A percentile compares a stretch with the other conserved stretches of the same genome.
Conservation (phyloP, 2,888 invertebrate genomes). For the Embidobia sp. region DNA sequence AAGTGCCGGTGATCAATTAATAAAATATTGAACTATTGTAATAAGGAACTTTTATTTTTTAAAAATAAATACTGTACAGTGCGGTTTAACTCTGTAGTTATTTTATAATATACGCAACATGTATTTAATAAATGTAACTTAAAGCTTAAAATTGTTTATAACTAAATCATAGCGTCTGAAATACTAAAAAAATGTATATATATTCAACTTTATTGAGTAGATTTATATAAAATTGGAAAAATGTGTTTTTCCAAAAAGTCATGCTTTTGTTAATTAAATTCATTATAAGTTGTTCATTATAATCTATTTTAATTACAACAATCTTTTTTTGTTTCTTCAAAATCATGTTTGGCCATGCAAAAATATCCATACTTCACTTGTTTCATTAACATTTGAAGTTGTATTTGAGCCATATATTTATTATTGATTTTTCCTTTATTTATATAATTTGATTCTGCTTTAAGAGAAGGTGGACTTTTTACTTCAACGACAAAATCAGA, state of each 20-base stretch:
- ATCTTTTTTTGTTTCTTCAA: slow-evolving; percentile 59
- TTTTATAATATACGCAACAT: too few relatives aligned
- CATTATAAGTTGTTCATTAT: slow-evolving; percentile 15
- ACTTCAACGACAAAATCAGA: slow-evolving; percentile 54
- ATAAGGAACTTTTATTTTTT: too few relatives aligned
- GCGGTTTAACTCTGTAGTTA: too few relatives aligned
- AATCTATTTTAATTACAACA: slow-evolving; percentile 27
- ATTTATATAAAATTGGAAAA: neutral
- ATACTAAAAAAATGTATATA: too few relatives aligned
- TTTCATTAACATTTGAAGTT: slow-evolving; percentile 69
- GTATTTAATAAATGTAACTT: too few relatives aligned
- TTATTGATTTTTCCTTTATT: slow-evolving; percentile 17
- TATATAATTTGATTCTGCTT: slow-evolving; percentile 42
- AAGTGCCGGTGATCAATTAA: slow-evolving; percentile 11
- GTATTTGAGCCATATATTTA: slow-evolving; percentile 64
- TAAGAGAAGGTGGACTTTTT: slow-evolving; percentile 48
- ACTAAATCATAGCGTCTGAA: neutral
- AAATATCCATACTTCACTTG: slow-evolving; percentile 64
- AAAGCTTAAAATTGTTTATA: too few relatives aligned
- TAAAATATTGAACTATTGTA: too few relatives aligned
- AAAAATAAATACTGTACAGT: neutral
- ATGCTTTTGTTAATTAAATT: neutral
- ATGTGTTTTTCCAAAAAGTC: slow-evolving; percentile 17
- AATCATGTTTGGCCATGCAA: slow-evolving; percentile 68
- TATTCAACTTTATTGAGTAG: neutral